Evolutionary conservation across 2,113 vertebrate genomes (phyloP).

Genomic region (Cnemophilus loriae): DNA sequence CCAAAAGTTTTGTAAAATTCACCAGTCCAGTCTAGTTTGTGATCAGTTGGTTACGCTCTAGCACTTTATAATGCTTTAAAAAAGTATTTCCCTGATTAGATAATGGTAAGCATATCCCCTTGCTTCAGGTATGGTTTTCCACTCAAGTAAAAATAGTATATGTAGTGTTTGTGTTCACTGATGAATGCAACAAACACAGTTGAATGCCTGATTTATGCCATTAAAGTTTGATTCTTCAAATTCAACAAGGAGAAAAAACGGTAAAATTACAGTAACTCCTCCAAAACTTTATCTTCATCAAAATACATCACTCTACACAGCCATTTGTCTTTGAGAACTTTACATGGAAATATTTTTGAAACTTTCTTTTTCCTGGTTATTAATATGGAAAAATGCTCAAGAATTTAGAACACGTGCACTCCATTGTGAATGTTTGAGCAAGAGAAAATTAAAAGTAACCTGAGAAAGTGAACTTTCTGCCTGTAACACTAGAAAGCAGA

Average conservation of each 20-base stretch:
- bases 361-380: background rate
- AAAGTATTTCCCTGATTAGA: background rate
- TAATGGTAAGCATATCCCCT: background rate
- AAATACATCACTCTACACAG: background rate
- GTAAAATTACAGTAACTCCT: background rate
- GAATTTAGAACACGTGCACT: background rate
- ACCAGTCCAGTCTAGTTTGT: accelerated
- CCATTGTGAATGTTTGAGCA: background rate
- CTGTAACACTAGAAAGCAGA: background rate
- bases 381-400: background rate
- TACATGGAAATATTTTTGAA: background rate
- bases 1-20: background rate
- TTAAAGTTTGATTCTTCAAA: background rate
- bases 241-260: background rate
- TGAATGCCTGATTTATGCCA: background rate
- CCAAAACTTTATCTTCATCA: background rate
- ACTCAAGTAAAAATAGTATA: background rate
- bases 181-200: background rate
- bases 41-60: background rate
- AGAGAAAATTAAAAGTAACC: background rate
- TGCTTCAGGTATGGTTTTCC: background rate
- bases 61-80: background rate
- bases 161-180: background rate
- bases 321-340: background rate
- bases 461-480: background rate